These are phyloP conservation scores for Trachymyrmex septentrionalis DNA, from an alignment of 1,140 invertebrate species.

Conservation along the genomic window DNA sequence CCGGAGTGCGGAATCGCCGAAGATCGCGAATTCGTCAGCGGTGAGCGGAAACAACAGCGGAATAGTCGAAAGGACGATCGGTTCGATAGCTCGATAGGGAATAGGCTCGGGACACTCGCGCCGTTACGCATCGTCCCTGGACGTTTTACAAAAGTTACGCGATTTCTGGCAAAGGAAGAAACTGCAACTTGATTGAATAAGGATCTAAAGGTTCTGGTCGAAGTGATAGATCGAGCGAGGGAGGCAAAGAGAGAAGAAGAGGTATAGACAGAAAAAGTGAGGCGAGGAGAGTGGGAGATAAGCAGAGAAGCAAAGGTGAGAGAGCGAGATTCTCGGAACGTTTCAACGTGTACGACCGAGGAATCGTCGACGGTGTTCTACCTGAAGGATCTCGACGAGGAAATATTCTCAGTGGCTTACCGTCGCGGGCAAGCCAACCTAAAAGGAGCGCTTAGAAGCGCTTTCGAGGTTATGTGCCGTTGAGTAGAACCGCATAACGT, in stretches of 20 bases:
- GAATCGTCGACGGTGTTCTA: not conserved
- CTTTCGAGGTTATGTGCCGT: slow-evolving; percentile 76
- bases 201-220: slow-evolving; percentile 34
- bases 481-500: slow-evolving; percentile 44
- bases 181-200: slow-evolving; percentile 29
- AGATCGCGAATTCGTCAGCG: not conserved
- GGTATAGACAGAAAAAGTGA: not conserved
- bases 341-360: not conserved
- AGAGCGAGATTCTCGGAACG: not conserved
- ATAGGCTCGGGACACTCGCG: not conserved
- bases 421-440: slow-evolving; percentile 23
- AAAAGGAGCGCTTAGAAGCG: slow-evolving; percentile 28
- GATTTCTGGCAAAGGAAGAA: not conserved
- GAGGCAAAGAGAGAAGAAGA: not conserved
- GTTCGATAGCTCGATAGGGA: slow-evolving; percentile 40
- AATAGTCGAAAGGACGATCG: not conserved
- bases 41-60: not conserved
- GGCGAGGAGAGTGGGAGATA: not conserved
- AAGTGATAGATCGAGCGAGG: not conserved
- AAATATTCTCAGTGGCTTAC: not conserved
- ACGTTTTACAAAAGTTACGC: slow-evolving; percentile 29
- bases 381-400: not conserved
- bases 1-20: not conserved
- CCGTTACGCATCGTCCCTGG: slow-evolving; percentile 1
- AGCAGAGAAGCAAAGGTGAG: not conserved